phyloP scores from a whole-genome alignment of 2,888 invertebrate genomes.

The Creontiades dilutus region DNA sequence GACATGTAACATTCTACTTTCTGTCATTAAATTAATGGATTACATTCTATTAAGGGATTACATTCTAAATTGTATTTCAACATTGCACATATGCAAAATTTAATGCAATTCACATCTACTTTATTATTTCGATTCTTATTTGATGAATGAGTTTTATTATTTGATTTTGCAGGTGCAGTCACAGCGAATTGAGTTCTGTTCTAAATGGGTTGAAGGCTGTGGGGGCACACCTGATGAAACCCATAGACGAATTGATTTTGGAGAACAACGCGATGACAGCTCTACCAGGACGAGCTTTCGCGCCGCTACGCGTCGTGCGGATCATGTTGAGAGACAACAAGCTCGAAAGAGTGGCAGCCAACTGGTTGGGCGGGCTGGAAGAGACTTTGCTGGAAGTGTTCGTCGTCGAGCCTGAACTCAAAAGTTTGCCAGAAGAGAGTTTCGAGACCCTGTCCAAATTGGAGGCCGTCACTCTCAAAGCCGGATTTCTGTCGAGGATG shows the following conservation, averaged over 20 bases:
- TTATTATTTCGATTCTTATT: too few species aligned
- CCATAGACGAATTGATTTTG: conserved; percentile 91
- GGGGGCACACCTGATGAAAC: conserved; percentile 83
- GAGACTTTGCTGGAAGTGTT: conserved; percentile 89
- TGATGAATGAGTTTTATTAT: too few species aligned
- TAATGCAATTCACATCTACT: too few species aligned
- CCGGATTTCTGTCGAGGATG: conserved; percentile 86
- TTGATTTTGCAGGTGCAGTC: conserved; percentile 88
- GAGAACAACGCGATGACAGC: conserved; percentile 93
- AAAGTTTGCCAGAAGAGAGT: conserved; percentile 89
- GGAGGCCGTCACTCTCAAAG: conserved; percentile 91
- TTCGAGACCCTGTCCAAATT: conserved; percentile 86
- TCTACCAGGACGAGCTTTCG: conserved; percentile 89
- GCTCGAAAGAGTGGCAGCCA: conserved; percentile 88
- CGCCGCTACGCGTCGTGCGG: conserved; percentile 86
- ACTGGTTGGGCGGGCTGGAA: conserved; percentile 90
- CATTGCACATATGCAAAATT: too few species aligned
- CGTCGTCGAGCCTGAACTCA: conserved; percentile 89
- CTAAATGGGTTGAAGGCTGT: conserved; percentile 86
- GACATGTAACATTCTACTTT: too few species aligned
- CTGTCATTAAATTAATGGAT: too few species aligned
- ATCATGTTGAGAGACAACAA: conserved; percentile 91
- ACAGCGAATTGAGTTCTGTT: conserved; percentile 90
- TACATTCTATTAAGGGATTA: too few species aligned
- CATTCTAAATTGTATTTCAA: too few species aligned